Evolutionary conservation across 2,888 invertebrate species (phyloP), one percentile per base, ranked within the genome.

Genomic region (Drosophila neotestacea): DNA sequence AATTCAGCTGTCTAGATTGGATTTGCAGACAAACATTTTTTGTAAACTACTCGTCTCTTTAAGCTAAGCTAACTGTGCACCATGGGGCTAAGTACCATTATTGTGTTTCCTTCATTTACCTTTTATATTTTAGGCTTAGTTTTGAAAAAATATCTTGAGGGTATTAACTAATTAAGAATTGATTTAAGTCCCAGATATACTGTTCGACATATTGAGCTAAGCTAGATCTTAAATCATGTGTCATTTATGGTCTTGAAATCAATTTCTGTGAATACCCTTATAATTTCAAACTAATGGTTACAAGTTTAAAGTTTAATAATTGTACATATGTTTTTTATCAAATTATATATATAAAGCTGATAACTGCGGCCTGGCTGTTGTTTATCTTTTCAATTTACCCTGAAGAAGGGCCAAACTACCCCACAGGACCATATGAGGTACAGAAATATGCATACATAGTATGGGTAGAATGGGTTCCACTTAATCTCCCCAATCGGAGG

Each of bases 1-100:
- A 92, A 92, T 81, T 92, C 91, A 59, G 91, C 91, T 62, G 91
- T 91, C 76, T 91, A 91, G 73, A 72, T 28, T 13, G 44, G 36
- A 60, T 10, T n/a, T 63, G 44, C 32, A 6, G 32, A 7, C 7
- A 6, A 32, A 7, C 32, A 32, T 55, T 59, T 22, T 51, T 74
- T 79, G 70, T 70, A 79, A 58, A 54, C 52, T 66, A 61, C 39
- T 58, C 34, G 61, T 79, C 69, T 59, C 16, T 52, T 64, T 52
- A 73, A 79, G 47, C 48, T 61, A 64, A 54, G 54, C 70, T 69
- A 73, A 73, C 52, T 50, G 67, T 80, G 70, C 86, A 79, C 62
- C 54, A 70, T 79, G 63, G 79, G 78, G 75, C 74, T 66, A 70
- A 61, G 77, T 79, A 77, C 85, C 85, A 77, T 58, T 59, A 59